A percentile compares a stretch with the other conserved stretches of the same genome.
Evolutionary conservation across 64 coral and sea anemone genomes (phyloP).

Genomic region (Acropora tenuis): DNA sequence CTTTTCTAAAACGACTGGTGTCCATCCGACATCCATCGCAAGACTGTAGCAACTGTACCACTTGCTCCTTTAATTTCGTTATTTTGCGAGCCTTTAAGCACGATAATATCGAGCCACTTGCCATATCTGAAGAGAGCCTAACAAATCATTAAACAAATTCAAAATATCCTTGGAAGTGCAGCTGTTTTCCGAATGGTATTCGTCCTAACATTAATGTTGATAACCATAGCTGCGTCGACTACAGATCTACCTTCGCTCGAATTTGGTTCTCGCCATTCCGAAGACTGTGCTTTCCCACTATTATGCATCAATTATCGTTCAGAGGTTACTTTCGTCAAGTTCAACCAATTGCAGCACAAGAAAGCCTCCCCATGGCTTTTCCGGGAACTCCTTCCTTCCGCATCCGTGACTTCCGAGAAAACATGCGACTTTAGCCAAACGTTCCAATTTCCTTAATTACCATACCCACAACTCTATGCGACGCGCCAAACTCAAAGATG

Average conservation of each 20-base stretch:
- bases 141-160: background rate
- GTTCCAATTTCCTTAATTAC: background rate
- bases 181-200: background rate
- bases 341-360: background rate
- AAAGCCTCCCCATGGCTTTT: background rate
- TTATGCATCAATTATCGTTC: background rate
- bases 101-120: background rate
- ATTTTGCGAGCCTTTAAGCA: background rate
- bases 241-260: too few species aligned
- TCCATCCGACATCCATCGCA: conserved; percentile 10
- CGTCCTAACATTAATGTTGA: too few species aligned
- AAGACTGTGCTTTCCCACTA: background rate
- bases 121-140: background rate
- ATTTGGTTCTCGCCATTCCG: too few species aligned
- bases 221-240: too few species aligned
- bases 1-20: background rate
- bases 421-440: background rate
- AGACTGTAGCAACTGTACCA: background rate
- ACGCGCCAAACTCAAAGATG: background rate
- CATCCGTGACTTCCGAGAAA: background rate
- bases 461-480: conserved; percentile 6
- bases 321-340: background rate
- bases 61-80: background rate
- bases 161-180: background rate
- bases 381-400: background rate